A percentile compares a stretch with the other conserved stretches of the same genome.
phyloP scores from a whole-genome alignment of 2,797 vertebrate genomes.

The Sarcoramphus papa region DNA sequence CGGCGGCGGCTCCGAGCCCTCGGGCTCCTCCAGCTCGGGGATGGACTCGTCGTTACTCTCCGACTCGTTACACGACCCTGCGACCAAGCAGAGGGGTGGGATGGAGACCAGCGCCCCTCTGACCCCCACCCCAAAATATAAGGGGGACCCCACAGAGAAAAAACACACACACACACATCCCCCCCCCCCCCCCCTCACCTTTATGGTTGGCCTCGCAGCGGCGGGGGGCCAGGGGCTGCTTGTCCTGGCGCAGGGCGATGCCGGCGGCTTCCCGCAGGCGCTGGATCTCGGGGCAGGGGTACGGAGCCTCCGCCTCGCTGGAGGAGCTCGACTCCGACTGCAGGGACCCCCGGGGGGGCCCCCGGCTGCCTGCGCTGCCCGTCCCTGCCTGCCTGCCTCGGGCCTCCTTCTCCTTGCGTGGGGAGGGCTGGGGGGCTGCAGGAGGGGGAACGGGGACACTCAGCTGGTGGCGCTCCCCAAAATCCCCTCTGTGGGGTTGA shows the following conservation, averaged over 20 bases:
- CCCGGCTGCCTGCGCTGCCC: background rate
- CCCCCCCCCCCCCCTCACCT: conserved; percentile 32
- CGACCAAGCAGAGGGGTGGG: fast-evolving
- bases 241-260: conserved; percentile 25
- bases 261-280: background rate
- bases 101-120: background rate
- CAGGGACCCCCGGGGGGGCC: background rate
- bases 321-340: conserved; percentile 69
- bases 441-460: background rate
- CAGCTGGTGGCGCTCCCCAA: background rate
- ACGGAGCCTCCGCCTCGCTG: conserved; percentile 71
- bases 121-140: background rate
- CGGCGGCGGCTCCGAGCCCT: conserved; percentile 67
- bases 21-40: conserved; percentile 86
- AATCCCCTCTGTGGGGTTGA: no score
- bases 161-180: no score
- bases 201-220: conserved; percentile 75
- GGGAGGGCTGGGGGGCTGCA: conserved; percentile 53
- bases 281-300: conserved; percentile 21
- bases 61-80: conserved; percentile 86
- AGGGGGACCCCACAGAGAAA: background rate
- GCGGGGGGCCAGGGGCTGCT: conserved; percentile 33
- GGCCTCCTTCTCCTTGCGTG: background rate
- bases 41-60: conserved; percentile 88
- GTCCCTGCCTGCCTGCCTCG: background rate